Percentiles rank a stretch among this genome's conserved stretches.
These are phyloP conservation scores for Amphimallon solstitiale DNA, from an alignment of 2,888 invertebrate genomes.

Conservation along the genomic window DNA sequence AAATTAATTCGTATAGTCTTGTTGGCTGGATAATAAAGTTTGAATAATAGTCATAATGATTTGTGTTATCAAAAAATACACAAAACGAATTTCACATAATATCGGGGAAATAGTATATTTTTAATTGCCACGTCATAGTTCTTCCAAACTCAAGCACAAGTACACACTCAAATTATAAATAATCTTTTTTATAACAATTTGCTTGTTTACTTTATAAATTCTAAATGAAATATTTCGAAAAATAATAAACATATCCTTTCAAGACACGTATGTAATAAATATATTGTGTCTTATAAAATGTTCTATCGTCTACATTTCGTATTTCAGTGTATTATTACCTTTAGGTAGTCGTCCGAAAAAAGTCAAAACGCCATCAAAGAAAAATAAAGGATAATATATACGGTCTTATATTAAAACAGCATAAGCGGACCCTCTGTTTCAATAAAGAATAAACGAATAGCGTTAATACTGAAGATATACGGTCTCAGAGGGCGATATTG, in stretches of 20 bases:
- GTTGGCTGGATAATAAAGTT: too few species aligned
- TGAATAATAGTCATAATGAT: too few species aligned
- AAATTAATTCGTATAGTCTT: too few species aligned
- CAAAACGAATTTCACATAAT: too few species aligned
- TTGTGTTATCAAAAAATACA: too few species aligned
- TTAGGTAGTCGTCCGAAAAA: constrained; percentile 19
- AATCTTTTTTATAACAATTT: too few species aligned
- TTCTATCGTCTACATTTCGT: constrained; percentile 8
- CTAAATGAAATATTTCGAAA: neutral
- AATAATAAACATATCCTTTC: constrained; percentile 1
- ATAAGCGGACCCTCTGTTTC: constrained; percentile 48
- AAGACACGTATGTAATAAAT: constrained; percentile 17
- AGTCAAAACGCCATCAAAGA: constrained; percentile 22
- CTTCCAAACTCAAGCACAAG: too few species aligned
- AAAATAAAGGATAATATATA: constrained; percentile 38
- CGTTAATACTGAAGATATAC: constrained; percentile 50
- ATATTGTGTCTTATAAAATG: constrained; percentile 13
- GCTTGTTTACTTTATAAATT: too few species aligned
- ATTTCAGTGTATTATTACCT: constrained; percentile 20
- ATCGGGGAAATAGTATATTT: too few species aligned
- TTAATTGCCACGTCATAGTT: too few species aligned
- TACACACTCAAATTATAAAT: too few species aligned
- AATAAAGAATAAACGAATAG: constrained; percentile 49
- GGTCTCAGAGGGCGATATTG: constrained; percentile 40
- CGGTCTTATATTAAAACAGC: constrained; percentile 39